phyloP scores from a whole-genome alignment of 2,888 invertebrate genomes.

The Plebejus anna region DNA sequence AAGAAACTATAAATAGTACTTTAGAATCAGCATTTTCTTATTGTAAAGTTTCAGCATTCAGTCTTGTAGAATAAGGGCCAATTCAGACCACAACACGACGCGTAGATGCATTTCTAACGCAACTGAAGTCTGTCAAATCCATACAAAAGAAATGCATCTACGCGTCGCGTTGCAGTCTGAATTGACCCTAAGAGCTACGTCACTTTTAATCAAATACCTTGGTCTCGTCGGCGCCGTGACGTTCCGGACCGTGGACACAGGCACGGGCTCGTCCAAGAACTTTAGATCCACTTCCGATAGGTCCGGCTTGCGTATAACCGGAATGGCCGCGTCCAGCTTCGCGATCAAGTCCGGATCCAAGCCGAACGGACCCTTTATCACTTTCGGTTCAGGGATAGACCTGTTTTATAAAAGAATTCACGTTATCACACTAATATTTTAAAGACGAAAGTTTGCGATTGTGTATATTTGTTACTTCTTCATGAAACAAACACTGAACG shows the following conservation, averaged over 20 bases:
- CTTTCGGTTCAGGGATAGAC: slow-evolving; percentile 62
- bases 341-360: slow-evolving; percentile 87
- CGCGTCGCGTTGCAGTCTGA: too few species aligned
- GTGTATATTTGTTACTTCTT: neutral
- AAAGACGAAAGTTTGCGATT: neutral
- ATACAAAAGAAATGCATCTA: too few species aligned
- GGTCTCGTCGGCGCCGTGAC: slow-evolving; percentile 43
- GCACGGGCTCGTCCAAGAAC: slow-evolving; percentile 74
- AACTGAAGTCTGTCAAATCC: too few species aligned
- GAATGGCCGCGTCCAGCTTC: slow-evolving; percentile 81
- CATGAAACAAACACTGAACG: neutral
- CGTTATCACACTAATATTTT: neutral
- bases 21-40: too few species aligned
- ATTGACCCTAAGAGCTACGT: too few species aligned
- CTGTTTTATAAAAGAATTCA: slow-evolving; percentile 45
- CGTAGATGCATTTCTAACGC: too few species aligned
- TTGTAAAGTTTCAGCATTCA: too few species aligned
- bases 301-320: slow-evolving; percentile 51
- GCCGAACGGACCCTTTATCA: slow-evolving; percentile 86
- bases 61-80: too few species aligned
- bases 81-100: too few species aligned
- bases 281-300: slow-evolving; percentile 69
- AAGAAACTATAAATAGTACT: neutral
- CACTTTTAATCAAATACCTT: slow-evolving; percentile 42
- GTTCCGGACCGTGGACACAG: slow-evolving; percentile 47